Evolutionary conservation across 2,888 invertebrate species (phyloP).

Genomic region (Cryptophagus acutangulus): DNA sequence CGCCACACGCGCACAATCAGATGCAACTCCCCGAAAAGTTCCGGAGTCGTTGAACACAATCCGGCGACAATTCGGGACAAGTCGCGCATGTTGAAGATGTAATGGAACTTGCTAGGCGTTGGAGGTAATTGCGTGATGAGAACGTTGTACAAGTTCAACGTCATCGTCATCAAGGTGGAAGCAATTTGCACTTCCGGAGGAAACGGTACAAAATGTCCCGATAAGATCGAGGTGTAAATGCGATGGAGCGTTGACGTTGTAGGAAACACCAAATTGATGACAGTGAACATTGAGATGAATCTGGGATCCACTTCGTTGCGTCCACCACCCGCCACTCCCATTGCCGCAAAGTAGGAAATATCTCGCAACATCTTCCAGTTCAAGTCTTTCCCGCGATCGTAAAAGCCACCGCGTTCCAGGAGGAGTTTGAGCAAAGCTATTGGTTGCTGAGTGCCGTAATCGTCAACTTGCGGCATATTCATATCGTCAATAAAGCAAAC

Average conservation of each 20-base stretch:
- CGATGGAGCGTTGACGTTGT: constrained; percentile 69
- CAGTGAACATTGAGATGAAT: constrained; percentile 86
- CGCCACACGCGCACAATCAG: constrained; percentile 84
- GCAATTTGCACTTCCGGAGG: constrained; percentile 62
- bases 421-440: constrained; percentile 86
- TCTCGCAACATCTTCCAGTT: constrained; percentile 87
- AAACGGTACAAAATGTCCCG: constrained; percentile 72
- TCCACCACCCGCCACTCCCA: constrained; percentile 86
- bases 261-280: constrained; percentile 82
- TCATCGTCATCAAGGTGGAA: constrained; percentile 67
- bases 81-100: constrained; percentile 90
- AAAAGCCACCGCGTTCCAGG: constrained; percentile 85
- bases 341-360: constrained; percentile 73
- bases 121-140: constrained; percentile 75
- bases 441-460: constrained; percentile 90
- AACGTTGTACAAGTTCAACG: constrained; percentile 77
- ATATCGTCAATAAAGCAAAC: constrained; percentile 90
- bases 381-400: constrained; percentile 82
- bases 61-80: constrained; percentile 77
- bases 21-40: constrained; percentile 61
- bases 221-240: constrained; percentile 77
- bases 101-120: constrained; percentile 91
- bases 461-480: constrained; percentile 88
- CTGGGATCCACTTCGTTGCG: constrained; percentile 86
- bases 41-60: constrained; percentile 69